Base-by-base conservation (phyloP, 2,797 vertebrate genomes). In the Enteromius trimaculatus region DNA sequence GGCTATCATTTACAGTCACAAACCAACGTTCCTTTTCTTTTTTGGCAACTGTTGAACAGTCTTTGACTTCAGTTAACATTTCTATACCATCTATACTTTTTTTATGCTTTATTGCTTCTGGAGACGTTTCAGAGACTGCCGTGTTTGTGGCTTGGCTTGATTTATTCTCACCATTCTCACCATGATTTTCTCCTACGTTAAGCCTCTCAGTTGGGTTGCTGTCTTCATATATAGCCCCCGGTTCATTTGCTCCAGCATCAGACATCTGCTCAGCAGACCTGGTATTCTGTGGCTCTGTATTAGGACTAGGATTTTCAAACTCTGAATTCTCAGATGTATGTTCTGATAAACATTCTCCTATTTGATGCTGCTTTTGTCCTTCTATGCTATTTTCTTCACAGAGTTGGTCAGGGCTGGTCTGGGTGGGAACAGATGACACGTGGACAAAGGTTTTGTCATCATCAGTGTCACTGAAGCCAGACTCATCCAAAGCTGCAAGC, bases 401-500 rank as follows among this genome's bases (percentile, higher is more conserved):
- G 3, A 47, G 23, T 53, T 82, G 75, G 8, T 60, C 81, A 34
- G 42, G 21, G 26, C 37, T 78, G 23, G 26, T 68, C 62, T 84
- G 70, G 21, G 65, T 39, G 62, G 72, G 34, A 65, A 75, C 10
- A 82, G 37, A 68, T 49, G 82, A 47, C 29, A 31, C 51, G 3
- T 78, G 68, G 86, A 23, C 87, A 81, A 1, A 78, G 76, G 74
- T 77, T 64, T 58, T 88, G 71, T 94, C 93, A 85, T 93, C 95
- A 11, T 96, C 95, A 89, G 89, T 91, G 89, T 98, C 97, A 84
- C 96, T 96, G 80, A 96, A 94, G 53, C 92, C 75, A 14, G 88
- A 93, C 87, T 96, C 95, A 4, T 99, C 97, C 0, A 90, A 92
- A 0, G 90, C 90, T 85, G 97, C 97, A 60, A 98, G 92, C 1